Conservation (phyloP, 2,113 vertebrate genomes). For the Numenius arquata region DNA sequence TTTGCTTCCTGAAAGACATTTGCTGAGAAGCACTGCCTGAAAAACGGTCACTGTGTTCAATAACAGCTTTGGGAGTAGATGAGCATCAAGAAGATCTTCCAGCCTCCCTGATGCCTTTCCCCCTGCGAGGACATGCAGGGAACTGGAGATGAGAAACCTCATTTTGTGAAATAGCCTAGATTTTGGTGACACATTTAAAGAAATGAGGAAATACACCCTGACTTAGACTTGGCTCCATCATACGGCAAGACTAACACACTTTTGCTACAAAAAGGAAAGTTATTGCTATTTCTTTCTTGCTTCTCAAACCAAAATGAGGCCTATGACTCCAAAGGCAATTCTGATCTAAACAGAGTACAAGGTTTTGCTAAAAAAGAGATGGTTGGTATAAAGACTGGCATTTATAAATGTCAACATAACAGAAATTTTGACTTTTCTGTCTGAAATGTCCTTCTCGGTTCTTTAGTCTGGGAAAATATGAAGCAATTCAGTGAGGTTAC, state of each 20-base stretch:
- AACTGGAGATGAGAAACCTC: neutral
- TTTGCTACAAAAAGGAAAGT: neutral
- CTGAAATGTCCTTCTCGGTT: neutral
- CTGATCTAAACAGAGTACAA: neutral
- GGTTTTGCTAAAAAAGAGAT: neutral
- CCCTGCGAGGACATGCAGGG: fast-evolving
- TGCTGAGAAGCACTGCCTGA: fast-evolving
- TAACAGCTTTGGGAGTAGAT: neutral
- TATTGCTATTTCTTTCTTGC: neutral
- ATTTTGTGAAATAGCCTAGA: neutral
- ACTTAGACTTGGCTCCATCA: neutral
- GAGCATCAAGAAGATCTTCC: neutral
- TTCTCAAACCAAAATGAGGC: neutral
- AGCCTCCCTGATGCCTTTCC: fast-evolving
- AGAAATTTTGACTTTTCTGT: neutral
- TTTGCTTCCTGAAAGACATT: neutral
- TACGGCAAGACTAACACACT: neutral
- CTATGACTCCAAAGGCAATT: neutral
- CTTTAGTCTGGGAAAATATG: conserved; percentile 24
- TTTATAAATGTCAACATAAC: neutral
- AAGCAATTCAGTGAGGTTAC: neutral
- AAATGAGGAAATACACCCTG: neutral
- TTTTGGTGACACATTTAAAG: neutral
- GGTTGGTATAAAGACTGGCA: neutral
- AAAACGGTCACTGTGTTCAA: fast-evolving